Evolutionary conservation across 2,113 vertebrate species (phyloP), one percentile per base, ranked within the genome.

Genomic region (Andinoacara biseriatus): DNA sequence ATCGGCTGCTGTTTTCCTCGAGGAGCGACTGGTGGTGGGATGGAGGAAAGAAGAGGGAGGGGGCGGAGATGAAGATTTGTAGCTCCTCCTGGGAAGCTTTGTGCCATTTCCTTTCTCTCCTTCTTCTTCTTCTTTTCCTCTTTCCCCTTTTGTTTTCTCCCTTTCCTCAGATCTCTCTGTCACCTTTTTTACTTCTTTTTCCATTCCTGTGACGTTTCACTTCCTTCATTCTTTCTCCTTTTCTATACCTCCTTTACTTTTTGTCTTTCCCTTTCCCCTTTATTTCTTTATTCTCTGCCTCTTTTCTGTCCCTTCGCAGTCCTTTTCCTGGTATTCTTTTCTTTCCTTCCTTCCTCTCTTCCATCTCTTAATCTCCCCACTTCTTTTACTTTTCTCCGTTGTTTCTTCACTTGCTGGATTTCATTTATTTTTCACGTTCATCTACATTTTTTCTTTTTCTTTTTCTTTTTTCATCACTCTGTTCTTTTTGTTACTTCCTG

Each of bases 81-180:
- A n/a, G 3, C 74, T 85, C 77, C 78, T 82, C 67, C 10, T 74
- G 74, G 26, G 63, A 78, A 58, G 43, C 13, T 40, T 52, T 1
- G 3, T 11, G 52, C 67, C 43, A 31, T 60, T 78, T 83, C 56
- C 43, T 29, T 26, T 40, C 29, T 20, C 49, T 10, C 31, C 26
- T 33, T 0, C 35, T 40, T 26, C 5, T 67, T 54, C 58, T 46
- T 31, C 29, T 58, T 2, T 17, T 35, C 13, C 29, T 52, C 56
- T 43, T 49, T 24, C 1, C 96, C 95, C 10, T 94, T 95, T 96
- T 95, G 95, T 96, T 96, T 97, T 96, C 96, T 96, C 93, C 76
- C 18, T 35, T 38, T 9, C 67, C 43, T 72, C 46, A 72, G 26
- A 72, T 72, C 11, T 2, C 26, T 26, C 24, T 52, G 15, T 26